Evolutionary conservation across 1,140 invertebrate genomes (phyloP), one percentile per base, ranked within the genome.

Genomic region (Ceratoteleas bidentatus): DNA sequence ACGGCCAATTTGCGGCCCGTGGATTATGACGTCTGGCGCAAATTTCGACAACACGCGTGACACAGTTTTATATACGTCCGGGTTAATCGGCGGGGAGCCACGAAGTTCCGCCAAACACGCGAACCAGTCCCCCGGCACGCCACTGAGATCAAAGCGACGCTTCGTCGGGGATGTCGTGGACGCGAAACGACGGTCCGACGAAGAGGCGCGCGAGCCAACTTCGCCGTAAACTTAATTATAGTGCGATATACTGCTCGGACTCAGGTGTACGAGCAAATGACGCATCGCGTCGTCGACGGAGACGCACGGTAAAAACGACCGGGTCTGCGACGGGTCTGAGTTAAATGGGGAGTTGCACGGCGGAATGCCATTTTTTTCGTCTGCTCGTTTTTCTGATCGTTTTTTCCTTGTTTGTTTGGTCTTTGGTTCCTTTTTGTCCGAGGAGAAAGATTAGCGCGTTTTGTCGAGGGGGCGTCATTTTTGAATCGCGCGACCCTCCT

Each of bases 171-270:
- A 60, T 72, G 68, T 76, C 54, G 66, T 47, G 68, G 61, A 73
- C 68, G 72, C 56, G 54, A 72, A 75, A 75, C 60, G 80, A 74
- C 60, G 65, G n/a, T 53, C 68, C 79, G 68, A 62, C 58, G 38
- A 68, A 83, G 74, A 53, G 62, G 62, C 53, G 45, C 68, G 38
- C 73, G 81, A 78, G 75, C 75, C 75, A 78, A 78, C 36, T 75
- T 75, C 50, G 77, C 52, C 77, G 76, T 73, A 73, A 77, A 76
- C 62, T 77, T 74, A 80, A 75, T 83, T 83, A 83, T 75, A 83
- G 75, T 83, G 75, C 74, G 69, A 75, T 78, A 72, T 75, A 70
- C 80, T 74, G 69, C 69, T 64, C 65, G 64, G 60, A 60, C 34
- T 78, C 65, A 72, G 65, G 74, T 75, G 36, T 69, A 78, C 78